Evolutionary conservation across 2,797 vertebrate species (phyloP).

Genomic region (Rhynchotus rufescens): DNA sequence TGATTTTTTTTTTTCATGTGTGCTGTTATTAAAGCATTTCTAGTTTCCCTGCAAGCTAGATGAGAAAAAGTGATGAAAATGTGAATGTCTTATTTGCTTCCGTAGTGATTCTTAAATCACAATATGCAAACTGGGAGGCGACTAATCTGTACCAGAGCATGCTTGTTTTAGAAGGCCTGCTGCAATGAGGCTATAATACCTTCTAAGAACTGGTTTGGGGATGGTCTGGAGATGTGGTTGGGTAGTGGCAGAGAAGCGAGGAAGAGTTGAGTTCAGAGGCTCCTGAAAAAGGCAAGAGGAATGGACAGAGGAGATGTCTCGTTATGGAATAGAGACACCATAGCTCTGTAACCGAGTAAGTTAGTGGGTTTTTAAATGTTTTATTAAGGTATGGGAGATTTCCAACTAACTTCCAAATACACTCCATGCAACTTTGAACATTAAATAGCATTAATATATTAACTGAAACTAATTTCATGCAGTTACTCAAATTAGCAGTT

Average conservation of each 20-base stretch:
- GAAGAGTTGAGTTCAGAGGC: background rate
- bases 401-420: background rate
- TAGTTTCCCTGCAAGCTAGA: background rate
- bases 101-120: background rate
- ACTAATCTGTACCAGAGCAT: background rate
- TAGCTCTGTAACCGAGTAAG: background rate
- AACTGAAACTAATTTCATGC: slow-evolving; percentile 33
- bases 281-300: background rate
- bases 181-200: background rate
- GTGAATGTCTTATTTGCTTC: background rate
- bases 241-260: no score
- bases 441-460: slow-evolving; percentile 3
- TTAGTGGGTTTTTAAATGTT: background rate
- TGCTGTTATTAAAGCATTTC: background rate
- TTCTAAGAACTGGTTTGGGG: background rate
- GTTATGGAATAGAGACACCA: background rate
- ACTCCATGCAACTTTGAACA: background rate
- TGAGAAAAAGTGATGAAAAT: background rate
- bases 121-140: background rate
- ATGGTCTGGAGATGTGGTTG: background rate
- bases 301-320: background rate
- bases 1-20: no score
- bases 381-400: background rate
- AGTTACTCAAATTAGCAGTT: background rate
- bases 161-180: background rate